phyloP scores from a whole-genome alignment of 1,140 invertebrate genomes.

The Trachelipus rathkii region DNA sequence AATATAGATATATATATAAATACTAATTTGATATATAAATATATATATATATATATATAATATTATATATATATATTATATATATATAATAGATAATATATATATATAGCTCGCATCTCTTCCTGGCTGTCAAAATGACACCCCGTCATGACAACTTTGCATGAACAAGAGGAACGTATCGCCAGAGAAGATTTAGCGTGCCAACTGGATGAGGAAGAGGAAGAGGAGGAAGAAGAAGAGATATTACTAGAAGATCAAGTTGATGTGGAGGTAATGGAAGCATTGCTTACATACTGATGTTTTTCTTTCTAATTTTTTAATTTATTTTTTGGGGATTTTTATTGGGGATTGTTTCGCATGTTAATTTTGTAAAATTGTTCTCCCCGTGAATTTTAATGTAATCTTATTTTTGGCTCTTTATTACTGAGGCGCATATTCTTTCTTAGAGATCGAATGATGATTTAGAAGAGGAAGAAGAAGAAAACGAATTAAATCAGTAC shows the following conservation, averaged over 20 bases:
- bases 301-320: slow-evolving; percentile 2
- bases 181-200: slow-evolving; percentile 30
- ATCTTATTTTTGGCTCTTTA: too few relatives aligned
- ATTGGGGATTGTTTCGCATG: too few relatives aligned
- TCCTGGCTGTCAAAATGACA: slow-evolving; percentile 69
- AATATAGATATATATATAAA: too few relatives aligned
- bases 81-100: too few relatives aligned
- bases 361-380: too few relatives aligned
- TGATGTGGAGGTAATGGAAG: not conserved
- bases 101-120: slow-evolving; percentile 62
- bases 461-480: not conserved
- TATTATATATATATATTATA: too few relatives aligned
- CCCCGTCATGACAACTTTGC: slow-evolving; percentile 85
- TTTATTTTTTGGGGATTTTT: not conserved
- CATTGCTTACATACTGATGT: slow-evolving; percentile 3
- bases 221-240: slow-evolving; percentile 34
- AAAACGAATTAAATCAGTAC: not conserved
- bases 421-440: not conserved
- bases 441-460: not conserved
- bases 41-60: too few relatives aligned
- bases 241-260: not conserved
- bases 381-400: too few relatives aligned
- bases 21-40: too few relatives aligned
- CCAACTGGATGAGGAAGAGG: slow-evolving; percentile 44
- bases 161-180: slow-evolving; percentile 61